A percentile compares a stretch with the other conserved stretches of the same genome.
Evolutionary conservation across 2,888 invertebrate genomes (phyloP).

Genomic region (Synergus laeviventris): DNA sequence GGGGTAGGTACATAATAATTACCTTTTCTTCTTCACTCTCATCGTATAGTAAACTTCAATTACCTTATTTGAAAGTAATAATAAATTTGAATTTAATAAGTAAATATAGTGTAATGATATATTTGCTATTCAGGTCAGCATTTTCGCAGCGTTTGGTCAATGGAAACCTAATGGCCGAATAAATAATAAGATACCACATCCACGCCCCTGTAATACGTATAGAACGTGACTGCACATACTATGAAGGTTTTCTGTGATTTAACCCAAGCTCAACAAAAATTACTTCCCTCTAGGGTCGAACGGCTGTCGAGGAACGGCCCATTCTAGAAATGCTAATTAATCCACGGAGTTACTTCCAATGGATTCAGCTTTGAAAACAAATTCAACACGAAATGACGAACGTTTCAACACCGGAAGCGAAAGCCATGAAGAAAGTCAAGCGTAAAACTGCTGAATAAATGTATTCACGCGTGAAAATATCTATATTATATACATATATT

Average conservation of each 20-base stretch:
- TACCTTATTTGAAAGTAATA: no score
- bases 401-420: conserved; percentile 18
- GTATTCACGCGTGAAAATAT: background rate
- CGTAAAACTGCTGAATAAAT: conserved; percentile 12
- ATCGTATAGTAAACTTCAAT: no score
- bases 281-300: conserved; percentile 55
- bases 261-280: conserved; percentile 51
- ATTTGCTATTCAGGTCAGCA: conserved; percentile 28
- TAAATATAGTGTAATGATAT: conserved; percentile 13
- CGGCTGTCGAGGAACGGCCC: conserved; percentile 22
- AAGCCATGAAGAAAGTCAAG: conserved; percentile 6
- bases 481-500: background rate
- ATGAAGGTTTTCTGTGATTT: conserved; percentile 48
- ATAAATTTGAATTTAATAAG: background rate
- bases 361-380: conserved; percentile 34
- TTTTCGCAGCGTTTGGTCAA: conserved; percentile 44
- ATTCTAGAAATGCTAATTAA: conserved; percentile 39
- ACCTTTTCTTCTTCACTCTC: no score
- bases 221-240: conserved; percentile 56
- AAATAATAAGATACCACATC: conserved; percentile 59
- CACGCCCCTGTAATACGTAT: conserved; percentile 49
- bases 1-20: no score
- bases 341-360: conserved; percentile 32
- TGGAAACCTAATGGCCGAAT: conserved; percentile 50
- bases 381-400: conserved; percentile 21